Percentiles rank a stretch among this genome's conserved stretches.
phyloP scores from a whole-genome alignment of 92 coral and sea anemone genomes.

The Porites evermanni region DNA sequence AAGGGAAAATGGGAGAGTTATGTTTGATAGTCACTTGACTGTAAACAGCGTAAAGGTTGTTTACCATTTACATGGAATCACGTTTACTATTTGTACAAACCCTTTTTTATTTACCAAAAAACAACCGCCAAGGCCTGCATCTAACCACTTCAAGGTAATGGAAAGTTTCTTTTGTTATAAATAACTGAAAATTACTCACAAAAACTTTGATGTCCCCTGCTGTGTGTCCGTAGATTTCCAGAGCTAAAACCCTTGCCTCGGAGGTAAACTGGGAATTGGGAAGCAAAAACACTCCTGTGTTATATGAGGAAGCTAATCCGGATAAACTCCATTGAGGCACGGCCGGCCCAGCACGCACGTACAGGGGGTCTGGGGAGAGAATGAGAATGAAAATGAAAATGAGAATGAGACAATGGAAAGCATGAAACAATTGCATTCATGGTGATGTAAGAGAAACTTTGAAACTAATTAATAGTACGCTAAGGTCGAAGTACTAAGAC shows the following conservation, averaged over 20 bases:
- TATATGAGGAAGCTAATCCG: slow-evolving; percentile 44
- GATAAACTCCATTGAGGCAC: slow-evolving; percentile 83
- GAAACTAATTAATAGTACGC: not conserved
- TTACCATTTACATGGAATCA: too few relatives aligned
- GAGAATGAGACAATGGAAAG: too few relatives aligned
- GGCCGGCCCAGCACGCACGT: slow-evolving; percentile 72
- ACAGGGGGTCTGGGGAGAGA: slow-evolving; percentile 71
- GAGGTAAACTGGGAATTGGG: slow-evolving; percentile 56
- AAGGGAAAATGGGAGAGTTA: not conserved
- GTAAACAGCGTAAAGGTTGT: too few relatives aligned
- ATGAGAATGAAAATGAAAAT: not conserved
- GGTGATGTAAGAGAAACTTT: not conserved
- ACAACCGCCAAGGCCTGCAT: too few relatives aligned
- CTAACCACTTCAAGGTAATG: too few relatives aligned
- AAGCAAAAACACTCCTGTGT: slow-evolving; percentile 74
- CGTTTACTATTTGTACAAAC: too few relatives aligned
- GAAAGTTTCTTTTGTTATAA: too few relatives aligned
- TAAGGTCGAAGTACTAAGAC: not conserved
- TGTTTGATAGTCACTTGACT: too few relatives aligned
- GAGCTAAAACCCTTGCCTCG: slow-evolving; percentile 68
- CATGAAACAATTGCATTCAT: not conserved
- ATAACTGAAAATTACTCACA: slow-evolving; percentile 54
- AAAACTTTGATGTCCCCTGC: slow-evolving; percentile 74
- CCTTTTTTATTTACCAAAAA: too few relatives aligned
- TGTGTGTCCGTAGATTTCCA: slow-evolving; percentile 76